Base-by-base conservation (phyloP, 2,113 vertebrate genomes). In the Formicarius rufipectus region DNA sequence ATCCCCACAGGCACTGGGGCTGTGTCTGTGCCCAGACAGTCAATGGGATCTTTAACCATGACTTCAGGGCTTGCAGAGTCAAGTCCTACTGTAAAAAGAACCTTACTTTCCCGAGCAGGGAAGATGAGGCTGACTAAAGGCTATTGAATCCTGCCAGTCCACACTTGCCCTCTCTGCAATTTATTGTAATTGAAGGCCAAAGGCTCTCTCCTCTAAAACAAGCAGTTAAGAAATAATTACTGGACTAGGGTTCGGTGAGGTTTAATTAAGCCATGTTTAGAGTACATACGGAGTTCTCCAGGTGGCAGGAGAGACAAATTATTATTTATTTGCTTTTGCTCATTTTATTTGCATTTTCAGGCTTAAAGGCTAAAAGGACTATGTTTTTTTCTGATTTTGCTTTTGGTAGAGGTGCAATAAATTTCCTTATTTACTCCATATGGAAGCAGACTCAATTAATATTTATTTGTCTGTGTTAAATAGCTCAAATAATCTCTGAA, bases 281-380 rank as follows among this genome's bases (percentile, higher is more conserved):
- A 84, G 66, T 83, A 90, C 37, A n/a, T 52, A 67, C 55, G 56
- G 79, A 93, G 47, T 86, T 94, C 72, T 88, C 73, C 75, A 90
- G 79, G 58, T 90, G 56, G 24, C 67, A 88, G 52, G 64, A 88
- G 39, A 92, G 68, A 94, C 85, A 95, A 96, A 95, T 93, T 94
- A 91, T 86, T 95, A 94, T 96, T 94, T 95, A 96, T 96, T 94
- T 89, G 16, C 2, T 81, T 80, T 93, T 72, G 18, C 25, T 88
- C 8, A 37, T 93, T 95, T 95, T 90, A 84, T 86, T 93, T 92
- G 33, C 35, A 71, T 89, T 96, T 90, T 86, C 79, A 88, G 50
- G 50, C 45, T 92, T 88, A 77, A 83, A 93, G 72, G 59, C 50
- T 62, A 66, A 90, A 80, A 72, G 63, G 35, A 84, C 33, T 68